Percentiles rank a stretch among this genome's conserved stretches.
phyloP scores from a whole-genome alignment of 2,888 invertebrate genomes.

The Ethmia dodecea region DNA sequence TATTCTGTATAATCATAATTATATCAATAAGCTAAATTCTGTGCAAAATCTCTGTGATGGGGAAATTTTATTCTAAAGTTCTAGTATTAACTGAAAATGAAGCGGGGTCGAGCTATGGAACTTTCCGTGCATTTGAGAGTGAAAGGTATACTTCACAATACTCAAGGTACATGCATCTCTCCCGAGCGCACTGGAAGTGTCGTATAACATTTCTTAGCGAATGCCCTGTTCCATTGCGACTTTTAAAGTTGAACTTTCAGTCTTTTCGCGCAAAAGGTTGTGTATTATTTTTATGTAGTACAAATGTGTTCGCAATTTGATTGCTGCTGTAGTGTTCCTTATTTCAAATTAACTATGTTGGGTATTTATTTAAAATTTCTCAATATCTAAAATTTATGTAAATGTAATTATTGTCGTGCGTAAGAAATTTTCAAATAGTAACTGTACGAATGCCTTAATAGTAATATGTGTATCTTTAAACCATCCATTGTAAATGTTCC shows the following conservation, averaged over 20 bases:
- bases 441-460: slow-evolving; percentile 64
- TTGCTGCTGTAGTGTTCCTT: slow-evolving; percentile 77
- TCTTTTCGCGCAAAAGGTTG: slow-evolving; percentile 77
- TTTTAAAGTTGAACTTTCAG: slow-evolving; percentile 74
- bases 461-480: slow-evolving; percentile 51
- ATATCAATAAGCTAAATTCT: slow-evolving; percentile 73
- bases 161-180: slow-evolving; percentile 10
- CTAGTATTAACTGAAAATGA: slow-evolving; percentile 69
- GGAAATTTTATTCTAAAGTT: slow-evolving; percentile 70
- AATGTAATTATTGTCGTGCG: slow-evolving; percentile 48
- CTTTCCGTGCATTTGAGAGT: slow-evolving; percentile 17
- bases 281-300: slow-evolving; percentile 78
- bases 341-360: slow-evolving; percentile 61
- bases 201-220: slow-evolving; percentile 10
- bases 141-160: slow-evolving; percentile 13
- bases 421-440: slow-evolving; percentile 44
- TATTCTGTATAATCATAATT: slow-evolving; percentile 65
- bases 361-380: slow-evolving; percentile 68
- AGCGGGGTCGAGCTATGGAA: slow-evolving; percentile 44
- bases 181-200: too few species aligned
- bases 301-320: slow-evolving; percentile 78
- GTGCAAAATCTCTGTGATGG: slow-evolving; percentile 74
- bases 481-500: slow-evolving; percentile 46
- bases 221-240: slow-evolving; percentile 50
- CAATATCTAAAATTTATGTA: slow-evolving; percentile 41